A percentile compares a stretch with the other conserved stretches of the same genome.
Evolutionary conservation across 2,797 vertebrate species (phyloP).

Genomic region (Dryobates pubescens): DNA sequence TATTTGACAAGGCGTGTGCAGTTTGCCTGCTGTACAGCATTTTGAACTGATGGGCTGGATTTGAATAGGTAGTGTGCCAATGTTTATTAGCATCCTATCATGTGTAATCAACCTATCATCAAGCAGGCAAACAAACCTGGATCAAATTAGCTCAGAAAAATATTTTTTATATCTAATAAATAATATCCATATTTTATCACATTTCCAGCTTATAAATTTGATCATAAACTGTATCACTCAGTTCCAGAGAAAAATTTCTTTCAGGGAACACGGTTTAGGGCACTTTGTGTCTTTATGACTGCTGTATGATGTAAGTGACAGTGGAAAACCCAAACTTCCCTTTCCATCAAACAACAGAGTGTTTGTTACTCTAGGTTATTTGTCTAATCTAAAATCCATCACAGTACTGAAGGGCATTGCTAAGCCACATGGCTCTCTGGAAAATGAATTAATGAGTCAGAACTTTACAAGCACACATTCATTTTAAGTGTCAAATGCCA

Average conservation of each 20-base stretch:
- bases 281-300: neutral
- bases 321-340: neutral
- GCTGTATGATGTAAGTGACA: neutral
- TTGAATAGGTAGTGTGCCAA: too few relatives aligned
- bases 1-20: too few relatives aligned
- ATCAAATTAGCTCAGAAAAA: too few relatives aligned
- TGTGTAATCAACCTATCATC: too few relatives aligned
- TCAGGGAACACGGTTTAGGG: accelerated
- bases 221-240: too few relatives aligned
- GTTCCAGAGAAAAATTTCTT: neutral
- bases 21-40: too few relatives aligned
- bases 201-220: too few relatives aligned
- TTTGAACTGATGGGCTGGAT: too few relatives aligned
- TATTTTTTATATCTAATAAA: too few relatives aligned
- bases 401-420: neutral
- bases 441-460: slow-evolving; percentile 48
- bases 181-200: too few relatives aligned
- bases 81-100: too few relatives aligned
- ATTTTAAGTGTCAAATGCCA: neutral
- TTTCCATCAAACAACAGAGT: neutral
- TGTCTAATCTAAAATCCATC: neutral
- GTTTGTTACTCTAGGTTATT: neutral
- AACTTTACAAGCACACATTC: slow-evolving; percentile 10
- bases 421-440: neutral
- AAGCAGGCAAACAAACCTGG: too few relatives aligned